A percentile compares a stretch with the other conserved stretches of the same genome.
These are phyloP conservation scores for Paralichthys olivaceus DNA, from an alignment of 2,113 vertebrate genomes.

Conservation along the genomic window DNA sequence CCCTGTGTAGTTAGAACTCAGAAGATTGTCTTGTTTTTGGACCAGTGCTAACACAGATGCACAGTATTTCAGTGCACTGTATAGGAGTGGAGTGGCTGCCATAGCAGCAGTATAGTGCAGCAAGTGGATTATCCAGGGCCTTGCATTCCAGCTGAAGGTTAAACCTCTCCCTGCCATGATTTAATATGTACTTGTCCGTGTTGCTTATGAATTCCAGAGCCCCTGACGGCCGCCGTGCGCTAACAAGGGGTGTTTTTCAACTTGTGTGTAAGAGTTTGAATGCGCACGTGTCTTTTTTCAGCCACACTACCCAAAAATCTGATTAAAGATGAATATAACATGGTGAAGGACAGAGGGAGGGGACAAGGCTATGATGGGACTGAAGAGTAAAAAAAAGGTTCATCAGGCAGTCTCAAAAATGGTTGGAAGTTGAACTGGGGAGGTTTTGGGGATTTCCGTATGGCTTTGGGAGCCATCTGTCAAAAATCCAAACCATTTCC, in stretches of 20 bases:
- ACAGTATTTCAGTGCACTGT: not conserved
- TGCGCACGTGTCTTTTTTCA: conserved; percentile 6
- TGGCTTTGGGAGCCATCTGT: conserved; percentile 72
- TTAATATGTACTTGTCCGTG: conserved; percentile 71
- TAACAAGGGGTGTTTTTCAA: conserved; percentile 62
- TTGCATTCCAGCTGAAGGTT: conserved; percentile 75
- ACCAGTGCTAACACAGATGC: not conserved
- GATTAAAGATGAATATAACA: conserved; percentile 26
- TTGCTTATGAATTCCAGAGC: conserved; percentile 78
- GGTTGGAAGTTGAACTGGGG: conserved; percentile 26
- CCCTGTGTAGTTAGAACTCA: too few relatives aligned
- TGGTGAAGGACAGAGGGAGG: not conserved
- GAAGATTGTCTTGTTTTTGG: not conserved
- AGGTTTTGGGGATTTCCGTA: conserved; percentile 70
- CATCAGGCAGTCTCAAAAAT: conserved; percentile 42
- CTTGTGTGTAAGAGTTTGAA: conserved; percentile 28
- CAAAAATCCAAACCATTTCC: conserved; percentile 83
- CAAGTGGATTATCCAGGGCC: conserved; percentile 62
- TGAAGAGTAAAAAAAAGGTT: conserved; percentile 25
- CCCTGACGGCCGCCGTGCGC: conserved; percentile 60
- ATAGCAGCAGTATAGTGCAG: conserved; percentile 48
- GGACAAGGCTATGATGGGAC: not conserved
- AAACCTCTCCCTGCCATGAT: conserved; percentile 70
- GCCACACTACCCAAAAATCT: conserved; percentile 9
- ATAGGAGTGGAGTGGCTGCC: conserved; percentile 20